Base-by-base conservation (phyloP, 2,888 invertebrate species). In the Erpobdella octoculata region DNA sequence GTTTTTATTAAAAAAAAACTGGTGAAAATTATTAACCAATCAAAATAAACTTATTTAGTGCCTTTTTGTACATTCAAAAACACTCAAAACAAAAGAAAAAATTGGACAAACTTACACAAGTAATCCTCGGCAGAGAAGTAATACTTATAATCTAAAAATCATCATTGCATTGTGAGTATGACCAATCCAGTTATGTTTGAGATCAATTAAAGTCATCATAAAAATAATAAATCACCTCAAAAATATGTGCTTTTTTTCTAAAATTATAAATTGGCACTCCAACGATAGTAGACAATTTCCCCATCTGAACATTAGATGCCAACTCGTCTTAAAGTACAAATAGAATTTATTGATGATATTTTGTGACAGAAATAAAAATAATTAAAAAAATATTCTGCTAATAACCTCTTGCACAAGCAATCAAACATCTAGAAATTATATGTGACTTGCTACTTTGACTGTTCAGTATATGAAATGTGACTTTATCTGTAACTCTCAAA, bases 381-480 rank as follows among this genome's bases (percentile, higher is more conserved):
- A 15, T 15, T 28, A 53, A 53, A 8, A 18, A 25, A n/a, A n/a
- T 12, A 46, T 46, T n/a, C 18, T 46, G 46, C 53, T 1, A 9
- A n/a, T n/a, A 12, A 53, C 53, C 53, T 12, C 53, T 53, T 53
- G 53, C 53, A 53, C 53, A 53, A 25, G 53, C 53, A 53, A 53
- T 28, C 21, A 53, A 21, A 53, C 53, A 5, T 53, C 28, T 21
- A 28, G 21, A 25, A 28, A 53, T 53, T 28, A 21, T 53, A 8
- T 53, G 21, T 6, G 8, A 53, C 6, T n/a, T 53, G 5, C 8
- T 6, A 6, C 21, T 25, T 53, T 53, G 21, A 53, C 28, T 53
- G 21, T 53, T 28, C 53, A 53, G 21, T 18, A 53, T 21, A 53
- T 53, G 28, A 53, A 53, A 53, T 21, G 28, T 15, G 53, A 53